Percentiles rank a stretch among this genome's conserved stretches.
Evolutionary conservation across 2,797 vertebrate species (phyloP).

Genomic region (Amblyraja radiata): DNA sequence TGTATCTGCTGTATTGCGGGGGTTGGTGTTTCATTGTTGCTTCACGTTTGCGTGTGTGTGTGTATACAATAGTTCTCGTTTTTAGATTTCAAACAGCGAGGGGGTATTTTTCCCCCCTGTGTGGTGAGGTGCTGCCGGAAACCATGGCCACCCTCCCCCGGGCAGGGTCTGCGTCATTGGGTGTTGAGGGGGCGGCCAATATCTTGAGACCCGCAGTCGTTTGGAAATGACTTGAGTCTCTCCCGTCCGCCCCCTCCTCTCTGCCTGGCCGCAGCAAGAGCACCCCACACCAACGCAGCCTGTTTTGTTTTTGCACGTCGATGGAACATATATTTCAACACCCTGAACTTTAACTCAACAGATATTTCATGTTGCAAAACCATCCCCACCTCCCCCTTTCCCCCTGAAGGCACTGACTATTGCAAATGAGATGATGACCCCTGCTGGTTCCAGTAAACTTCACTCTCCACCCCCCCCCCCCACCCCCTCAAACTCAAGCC

Average conservation of each 20-base stretch:
- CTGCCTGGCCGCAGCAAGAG: not conserved
- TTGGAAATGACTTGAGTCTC: constrained; percentile 1
- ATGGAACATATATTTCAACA: constrained; percentile 4
- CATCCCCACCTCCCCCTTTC: not conserved
- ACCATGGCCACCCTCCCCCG: not conserved
- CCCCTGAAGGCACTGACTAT: not conserved
- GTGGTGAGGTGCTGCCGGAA: constrained; percentile 36
- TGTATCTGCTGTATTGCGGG: not conserved
- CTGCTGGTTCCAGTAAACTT: not conserved
- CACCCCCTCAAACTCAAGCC: too few relatives aligned
- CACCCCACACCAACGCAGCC: not conserved
- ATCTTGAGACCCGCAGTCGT: constrained; percentile 46
- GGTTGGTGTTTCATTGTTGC: not conserved
- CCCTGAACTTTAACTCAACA: not conserved
- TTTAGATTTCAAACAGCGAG: not conserved
- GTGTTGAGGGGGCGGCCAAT: constrained; percentile 64
- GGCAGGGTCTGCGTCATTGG: not conserved
- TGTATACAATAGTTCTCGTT: not conserved
- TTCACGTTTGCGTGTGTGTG: not conserved
- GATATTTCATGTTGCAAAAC: not conserved
- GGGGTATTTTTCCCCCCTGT: not conserved
- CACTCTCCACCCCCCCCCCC: too few relatives aligned
- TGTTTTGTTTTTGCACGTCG: not conserved
- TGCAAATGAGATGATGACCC: not conserved
- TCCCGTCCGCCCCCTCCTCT: not conserved